Evolutionary conservation across 2,797 vertebrate genomes (phyloP), one percentile per base, ranked within the genome.

Genomic region (Sus cebifrons): DNA sequence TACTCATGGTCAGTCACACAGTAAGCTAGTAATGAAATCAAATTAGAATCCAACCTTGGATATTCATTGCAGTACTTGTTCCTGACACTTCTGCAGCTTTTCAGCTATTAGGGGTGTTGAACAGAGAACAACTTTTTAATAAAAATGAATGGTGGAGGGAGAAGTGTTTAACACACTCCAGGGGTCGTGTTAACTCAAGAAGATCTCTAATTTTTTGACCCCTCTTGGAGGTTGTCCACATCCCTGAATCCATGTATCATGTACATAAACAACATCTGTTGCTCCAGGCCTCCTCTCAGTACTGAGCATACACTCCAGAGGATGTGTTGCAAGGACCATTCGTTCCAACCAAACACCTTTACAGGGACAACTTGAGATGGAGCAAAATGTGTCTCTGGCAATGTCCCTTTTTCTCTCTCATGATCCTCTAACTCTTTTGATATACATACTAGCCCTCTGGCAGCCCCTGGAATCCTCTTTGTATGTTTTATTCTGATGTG

Each of bases 401-500:
- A 15, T 2, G 7, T 89, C 44, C 25, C 15, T 10, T 9, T 56
- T 86, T 89, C 18, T 14, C 36, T 90, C 29, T 93, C 15, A 13
- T 44, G 77, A 25, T 78, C 25, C 25, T 67, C 29, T 82, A n/a
- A 54, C 25, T 77, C 56, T 94, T 87, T 82, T 89, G 81, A 71
- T 86, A 65, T 17, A 3, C 1, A 36, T 91, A 18, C 4, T 60
- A 71, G 17, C 6, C 64, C 74, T 40, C n/a, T 52, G 2, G 18
- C 40, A 82, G 73, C 25, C 18, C 40, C 77, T 29, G 49, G 94
- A 91, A 79, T 95, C 8, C 56, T 75, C 21, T 25, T 74, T 78
- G 25, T 73, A 16, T 94, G 12, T 94, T 92, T 97, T 71, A 52
- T 91, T 95, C 68, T 52, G 83, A 73, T 20, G 15, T 77, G 78